Conservation (phyloP, 2,888 invertebrate genomes). For the Conops quadrifasciatus region DNA sequence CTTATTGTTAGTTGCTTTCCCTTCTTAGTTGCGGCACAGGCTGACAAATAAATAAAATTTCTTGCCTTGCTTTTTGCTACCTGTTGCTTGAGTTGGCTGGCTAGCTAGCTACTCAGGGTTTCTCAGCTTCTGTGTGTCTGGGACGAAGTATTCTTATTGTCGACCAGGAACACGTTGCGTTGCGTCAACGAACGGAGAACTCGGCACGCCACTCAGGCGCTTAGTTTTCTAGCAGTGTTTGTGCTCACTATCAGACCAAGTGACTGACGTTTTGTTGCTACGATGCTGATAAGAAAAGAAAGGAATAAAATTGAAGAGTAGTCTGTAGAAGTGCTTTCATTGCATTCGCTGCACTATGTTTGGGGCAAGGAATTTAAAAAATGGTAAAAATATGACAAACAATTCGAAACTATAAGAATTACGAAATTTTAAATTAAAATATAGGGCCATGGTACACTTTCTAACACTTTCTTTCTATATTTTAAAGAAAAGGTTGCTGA, state of each 20-base stretch:
- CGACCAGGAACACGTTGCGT: conserved; percentile 13
- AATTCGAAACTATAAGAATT: no score
- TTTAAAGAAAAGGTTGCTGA: no score
- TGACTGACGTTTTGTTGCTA: background rate
- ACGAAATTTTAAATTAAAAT: no score
- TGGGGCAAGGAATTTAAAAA: no score
- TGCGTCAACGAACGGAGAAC: conserved; percentile 28
- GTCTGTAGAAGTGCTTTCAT: background rate
- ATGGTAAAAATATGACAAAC: no score
- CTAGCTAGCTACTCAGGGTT: conserved; percentile 16
- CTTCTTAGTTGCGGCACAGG: no score
- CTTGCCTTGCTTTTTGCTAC: conserved; percentile 7
- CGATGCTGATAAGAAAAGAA: conserved; percentile 26
- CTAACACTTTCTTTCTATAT: no score
- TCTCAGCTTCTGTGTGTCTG: conserved; percentile 11
- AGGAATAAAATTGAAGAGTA: conserved; percentile 19
- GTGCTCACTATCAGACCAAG: conserved; percentile 28
- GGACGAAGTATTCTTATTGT: conserved; percentile 19
- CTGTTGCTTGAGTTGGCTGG: conserved; percentile 28
- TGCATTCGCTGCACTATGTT: background rate
- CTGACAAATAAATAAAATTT: no score
- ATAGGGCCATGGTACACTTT: no score
- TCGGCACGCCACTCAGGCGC: conserved; percentile 4
- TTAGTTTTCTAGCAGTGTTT: conserved; percentile 10
- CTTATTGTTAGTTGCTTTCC: background rate